phyloP scores from a whole-genome alignment of 2,797 vertebrate species.

The Micromesistius poutassou region DNA sequence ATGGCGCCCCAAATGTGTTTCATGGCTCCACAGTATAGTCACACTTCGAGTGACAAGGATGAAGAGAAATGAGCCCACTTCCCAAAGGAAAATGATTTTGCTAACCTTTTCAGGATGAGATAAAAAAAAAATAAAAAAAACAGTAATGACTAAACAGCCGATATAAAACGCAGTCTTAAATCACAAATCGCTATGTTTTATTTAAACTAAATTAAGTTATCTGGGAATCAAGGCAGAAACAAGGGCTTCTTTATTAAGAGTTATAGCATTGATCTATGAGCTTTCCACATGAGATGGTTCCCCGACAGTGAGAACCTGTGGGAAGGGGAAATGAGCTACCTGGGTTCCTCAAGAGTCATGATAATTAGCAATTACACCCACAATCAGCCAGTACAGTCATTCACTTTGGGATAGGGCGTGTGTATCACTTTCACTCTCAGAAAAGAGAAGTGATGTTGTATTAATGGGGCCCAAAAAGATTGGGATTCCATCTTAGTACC shows the following conservation, averaged over 20 bases:
- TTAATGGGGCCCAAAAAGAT: slow-evolving; percentile 58
- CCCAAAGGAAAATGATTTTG: slow-evolving; percentile 42
- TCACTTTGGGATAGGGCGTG: slow-evolving; percentile 61
- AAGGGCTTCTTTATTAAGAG: slow-evolving; percentile 21
- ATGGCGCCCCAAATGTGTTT: slow-evolving; percentile 44
- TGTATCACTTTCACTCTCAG: slow-evolving; percentile 59
- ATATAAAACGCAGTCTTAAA: slow-evolving; percentile 2
- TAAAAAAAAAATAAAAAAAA: too few species aligned
- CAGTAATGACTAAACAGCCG: slow-evolving; percentile 4
- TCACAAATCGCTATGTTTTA: slow-evolving; percentile 34
- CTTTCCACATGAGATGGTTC: slow-evolving; percentile 42
- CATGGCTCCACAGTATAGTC: slow-evolving; percentile 24
- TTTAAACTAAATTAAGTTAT: slow-evolving; percentile 28
- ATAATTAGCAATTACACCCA: slow-evolving; percentile 70
- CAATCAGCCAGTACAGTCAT: slow-evolving; percentile 64
- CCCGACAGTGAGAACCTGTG: slow-evolving; percentile 29
- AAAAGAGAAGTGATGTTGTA: slow-evolving; percentile 52
- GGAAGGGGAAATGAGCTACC: slow-evolving; percentile 49
- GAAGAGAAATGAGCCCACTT: slow-evolving; percentile 32
- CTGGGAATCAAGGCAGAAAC: slow-evolving; percentile 25
- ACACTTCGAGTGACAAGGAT: slow-evolving; percentile 29
- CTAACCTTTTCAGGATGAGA: slow-evolving; percentile 35
- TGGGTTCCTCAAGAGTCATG: slow-evolving; percentile 56
- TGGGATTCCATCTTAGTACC: slow-evolving; percentile 44
- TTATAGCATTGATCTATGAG: slow-evolving; percentile 38